phyloP scores from a whole-genome alignment of 2,113 vertebrate genomes.

The Sitta europaea region DNA sequence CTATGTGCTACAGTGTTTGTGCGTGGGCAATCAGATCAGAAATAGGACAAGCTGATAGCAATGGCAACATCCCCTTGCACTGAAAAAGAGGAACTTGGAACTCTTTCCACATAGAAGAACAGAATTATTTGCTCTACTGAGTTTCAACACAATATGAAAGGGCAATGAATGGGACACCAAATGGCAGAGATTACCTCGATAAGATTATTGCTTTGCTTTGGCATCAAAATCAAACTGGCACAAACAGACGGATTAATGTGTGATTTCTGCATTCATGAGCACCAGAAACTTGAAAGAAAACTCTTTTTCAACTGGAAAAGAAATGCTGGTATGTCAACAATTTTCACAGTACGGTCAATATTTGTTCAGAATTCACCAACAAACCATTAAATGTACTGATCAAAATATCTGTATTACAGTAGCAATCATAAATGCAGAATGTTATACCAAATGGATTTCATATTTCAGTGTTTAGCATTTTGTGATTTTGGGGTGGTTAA shows the following conservation, averaged over 20 bases:
- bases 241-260: neutral
- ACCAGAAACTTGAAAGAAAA: neutral
- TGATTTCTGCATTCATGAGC: neutral
- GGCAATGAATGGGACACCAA: neutral
- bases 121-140: neutral
- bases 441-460: neutral
- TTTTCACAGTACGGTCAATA: neutral
- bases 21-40: neutral
- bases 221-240: neutral
- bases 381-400: neutral
- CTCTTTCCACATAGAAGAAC: neutral
- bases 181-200: neutral
- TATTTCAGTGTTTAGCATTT: neutral
- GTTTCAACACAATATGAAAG: neutral
- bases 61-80: neutral
- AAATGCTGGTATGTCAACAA: neutral
- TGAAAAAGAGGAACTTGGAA: neutral
- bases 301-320: neutral
- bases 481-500: neutral
- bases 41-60: neutral
- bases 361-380: neutral
- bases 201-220: neutral
- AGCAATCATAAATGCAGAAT: neutral
- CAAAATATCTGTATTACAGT: neutral
- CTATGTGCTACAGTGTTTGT: neutral